phyloP scores from a whole-genome alignment of 2,113 vertebrate genomes.

The Pollimyrus isidori region DNA sequence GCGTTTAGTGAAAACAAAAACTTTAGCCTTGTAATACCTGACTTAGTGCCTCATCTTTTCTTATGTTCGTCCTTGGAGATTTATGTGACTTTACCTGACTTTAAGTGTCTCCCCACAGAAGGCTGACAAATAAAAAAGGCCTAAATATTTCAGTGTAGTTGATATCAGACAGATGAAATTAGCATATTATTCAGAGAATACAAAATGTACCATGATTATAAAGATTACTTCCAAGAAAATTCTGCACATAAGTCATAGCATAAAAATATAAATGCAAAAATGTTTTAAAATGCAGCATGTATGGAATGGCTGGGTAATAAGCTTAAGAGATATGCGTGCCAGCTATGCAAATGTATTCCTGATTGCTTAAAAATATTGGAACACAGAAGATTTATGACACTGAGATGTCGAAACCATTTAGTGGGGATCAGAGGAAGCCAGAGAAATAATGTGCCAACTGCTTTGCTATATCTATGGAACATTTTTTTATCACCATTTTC shows the following conservation, averaged over 20 bases:
- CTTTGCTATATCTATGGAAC: neutral
- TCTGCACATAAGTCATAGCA: neutral
- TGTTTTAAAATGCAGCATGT: neutral
- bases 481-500: neutral
- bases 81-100: neutral
- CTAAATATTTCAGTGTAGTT: neutral
- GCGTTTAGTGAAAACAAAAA: neutral
- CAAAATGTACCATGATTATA: conserved; percentile 7
- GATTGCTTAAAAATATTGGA: neutral
- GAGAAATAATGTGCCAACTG: neutral
- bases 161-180: neutral
- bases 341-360: conserved; percentile 7
- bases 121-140: neutral
- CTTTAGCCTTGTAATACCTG: neutral
- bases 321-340: neutral
- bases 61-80: neutral
- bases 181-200: neutral
- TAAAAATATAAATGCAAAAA: neutral
- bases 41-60: neutral
- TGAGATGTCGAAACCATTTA: neutral
- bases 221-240: neutral
- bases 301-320: neutral
- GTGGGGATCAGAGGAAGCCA: neutral
- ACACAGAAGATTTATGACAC: neutral
- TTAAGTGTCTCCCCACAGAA: neutral